Evolutionary conservation across 1,140 invertebrate species (phyloP), one percentile per base, ranked within the genome.

Genomic region (Schlechtendalia chinensis): DNA sequence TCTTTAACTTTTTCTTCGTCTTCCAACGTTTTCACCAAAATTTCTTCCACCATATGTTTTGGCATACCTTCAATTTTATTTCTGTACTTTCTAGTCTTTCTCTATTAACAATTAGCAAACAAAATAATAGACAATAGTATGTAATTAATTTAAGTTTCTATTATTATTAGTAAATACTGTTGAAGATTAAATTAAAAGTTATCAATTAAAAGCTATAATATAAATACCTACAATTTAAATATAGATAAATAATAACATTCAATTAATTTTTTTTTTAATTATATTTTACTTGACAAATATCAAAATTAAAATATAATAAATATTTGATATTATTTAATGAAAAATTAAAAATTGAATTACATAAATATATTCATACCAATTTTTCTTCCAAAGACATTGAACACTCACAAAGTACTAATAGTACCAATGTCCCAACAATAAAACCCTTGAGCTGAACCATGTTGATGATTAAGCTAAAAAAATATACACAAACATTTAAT

Each of bases 371-470:
- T 59, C 39, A 27, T 79, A 79, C 75, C 2, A 39, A 58, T 61
- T 63, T 63, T 63, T 79, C 75, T 50, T 79, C 75, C 5, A 47
- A 24, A 5, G 75, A 27, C 22, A 50, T 12, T 5, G 58, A 39
- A 63, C 58, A 50, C 10, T 79, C 75, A 11, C 16, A 63, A 27
- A 79, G 8, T 12, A 63, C 39, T n/a, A 79, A 79, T 3, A 79
- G 45, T n/a, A 79, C 32, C n/a, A 79, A 79, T 0, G 22, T 5
- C 0, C 29, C 39, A 29, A 50, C 12, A 27, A 50, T 4, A 63
- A 79, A 3, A 77, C 10, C 32, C 5, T 77, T 77, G 56, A 77
- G 59, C 27, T 56, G 56, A 29, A 77, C 72, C 72, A 77, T 77
- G 5, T 59, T 77, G 29, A 58, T 19, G 2, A 47, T 29, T 54